Percentiles rank a stretch among this genome's conserved stretches.
These are phyloP conservation scores for Danaus melanippus DNA, from an alignment of 1,140 invertebrate genomes.

Conservation along the genomic window DNA sequence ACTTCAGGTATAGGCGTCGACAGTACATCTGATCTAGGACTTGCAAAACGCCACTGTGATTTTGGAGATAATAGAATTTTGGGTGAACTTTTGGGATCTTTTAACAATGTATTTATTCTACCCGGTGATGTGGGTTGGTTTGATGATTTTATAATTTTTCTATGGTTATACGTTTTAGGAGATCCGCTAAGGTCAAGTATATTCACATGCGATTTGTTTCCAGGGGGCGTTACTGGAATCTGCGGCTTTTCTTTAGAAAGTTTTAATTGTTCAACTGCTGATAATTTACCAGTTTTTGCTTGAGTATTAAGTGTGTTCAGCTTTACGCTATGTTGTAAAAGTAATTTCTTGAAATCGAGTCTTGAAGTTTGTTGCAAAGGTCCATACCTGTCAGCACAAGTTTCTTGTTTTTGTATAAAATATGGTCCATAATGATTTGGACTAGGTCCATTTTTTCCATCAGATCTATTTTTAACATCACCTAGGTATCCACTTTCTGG, in stretches of 20 bases:
- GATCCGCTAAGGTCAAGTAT: conserved; percentile 78
- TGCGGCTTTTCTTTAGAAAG: conserved; percentile 75
- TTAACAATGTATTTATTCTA: conserved; percentile 60
- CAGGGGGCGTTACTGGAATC: conserved; percentile 42
- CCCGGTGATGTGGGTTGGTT: conserved; percentile 72
- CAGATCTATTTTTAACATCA: conserved; percentile 65
- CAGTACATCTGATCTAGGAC: conserved; percentile 84
- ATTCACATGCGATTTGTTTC: conserved; percentile 67
- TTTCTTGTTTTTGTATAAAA: conserved; percentile 68
- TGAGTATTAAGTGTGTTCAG: conserved; percentile 72
- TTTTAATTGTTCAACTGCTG: conserved; percentile 88
- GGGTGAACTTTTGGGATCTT: conserved; percentile 73
- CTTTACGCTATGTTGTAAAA: conserved; percentile 79
- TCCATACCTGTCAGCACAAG: conserved; percentile 74
- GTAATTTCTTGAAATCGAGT: conserved; percentile 86
- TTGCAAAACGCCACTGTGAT: conserved; percentile 80
- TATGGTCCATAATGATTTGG: conserved; percentile 23
- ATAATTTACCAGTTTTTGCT: conserved; percentile 76
- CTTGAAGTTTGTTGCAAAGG: conserved; percentile 78
- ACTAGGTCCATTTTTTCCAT: conserved; percentile 45
- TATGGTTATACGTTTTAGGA: conserved; percentile 76
- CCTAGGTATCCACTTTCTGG: conserved; percentile 74
- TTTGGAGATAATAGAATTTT: conserved; percentile 80
- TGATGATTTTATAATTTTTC: conserved; percentile 72
- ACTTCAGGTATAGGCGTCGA: conserved; percentile 90